These are phyloP conservation scores for Hiodon alosoides DNA, from an alignment of 2,113 vertebrate genomes.

Conservation along the genomic window DNA sequence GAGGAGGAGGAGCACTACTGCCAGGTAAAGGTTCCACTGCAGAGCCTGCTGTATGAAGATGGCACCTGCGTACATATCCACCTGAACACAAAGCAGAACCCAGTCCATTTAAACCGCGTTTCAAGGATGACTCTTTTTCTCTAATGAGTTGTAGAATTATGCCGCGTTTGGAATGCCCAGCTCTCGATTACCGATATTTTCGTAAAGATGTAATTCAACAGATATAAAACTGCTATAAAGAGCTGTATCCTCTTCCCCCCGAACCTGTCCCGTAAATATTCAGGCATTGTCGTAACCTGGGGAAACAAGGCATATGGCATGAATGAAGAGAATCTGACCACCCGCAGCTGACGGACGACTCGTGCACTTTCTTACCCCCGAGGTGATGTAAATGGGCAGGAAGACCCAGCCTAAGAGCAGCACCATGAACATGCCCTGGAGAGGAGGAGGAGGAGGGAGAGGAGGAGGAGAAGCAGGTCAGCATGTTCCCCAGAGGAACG, in stretches of 20 bases:
- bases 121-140: no score
- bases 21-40: constrained; percentile 84
- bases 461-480: no score
- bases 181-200: constrained; percentile 86
- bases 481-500: no score
- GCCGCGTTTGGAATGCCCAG: neutral
- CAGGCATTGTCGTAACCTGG: constrained; percentile 94
- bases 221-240: constrained; percentile 77
- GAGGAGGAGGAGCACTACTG: constrained; percentile 61
- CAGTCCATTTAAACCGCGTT: neutral
- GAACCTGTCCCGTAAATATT: constrained; percentile 80
- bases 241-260: constrained; percentile 85
- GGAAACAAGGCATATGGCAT: constrained; percentile 10
- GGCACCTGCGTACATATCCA: constrained; percentile 94
- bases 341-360: neutral
- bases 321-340: neutral
- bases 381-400: constrained; percentile 88
- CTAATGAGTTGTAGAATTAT: no score
- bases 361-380: constrained; percentile 67
- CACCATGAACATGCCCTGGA: constrained; percentile 82
- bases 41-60: constrained; percentile 93
- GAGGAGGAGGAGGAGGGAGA: neutral
- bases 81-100: constrained; percentile 58
- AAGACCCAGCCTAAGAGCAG: constrained; percentile 89
- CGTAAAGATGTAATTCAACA: constrained; percentile 98